Evolutionary conservation across 2,113 vertebrate genomes (phyloP).

Genomic region (Rhea pennata): DNA sequence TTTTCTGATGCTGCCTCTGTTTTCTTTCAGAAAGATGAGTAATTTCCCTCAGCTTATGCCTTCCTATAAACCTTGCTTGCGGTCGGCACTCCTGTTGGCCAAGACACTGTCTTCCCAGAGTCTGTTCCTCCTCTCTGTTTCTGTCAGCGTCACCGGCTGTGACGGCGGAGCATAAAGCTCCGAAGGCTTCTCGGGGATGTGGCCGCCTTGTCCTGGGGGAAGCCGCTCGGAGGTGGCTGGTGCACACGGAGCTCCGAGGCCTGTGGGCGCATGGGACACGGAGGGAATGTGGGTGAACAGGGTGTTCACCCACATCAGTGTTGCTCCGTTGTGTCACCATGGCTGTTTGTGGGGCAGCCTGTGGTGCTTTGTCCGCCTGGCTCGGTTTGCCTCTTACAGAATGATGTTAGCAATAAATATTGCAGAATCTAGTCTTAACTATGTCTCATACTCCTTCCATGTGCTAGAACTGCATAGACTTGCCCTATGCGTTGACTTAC

Average conservation of each 20-base stretch:
- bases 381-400: not conserved
- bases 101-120: not conserved
- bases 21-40: not conserved
- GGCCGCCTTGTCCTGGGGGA: not conserved
- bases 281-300: not conserved
- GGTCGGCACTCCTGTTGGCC: not conserved
- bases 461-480: not conserved
- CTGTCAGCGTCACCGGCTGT: not conserved
- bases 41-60: not conserved
- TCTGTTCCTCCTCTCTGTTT: fast-evolving
- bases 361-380: not conserved
- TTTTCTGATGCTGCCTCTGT: not conserved
- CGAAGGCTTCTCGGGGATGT: not conserved
- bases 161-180: fast-evolving
- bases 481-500: not conserved
- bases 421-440: not conserved
- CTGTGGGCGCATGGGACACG: too few relatives aligned
- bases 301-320: not conserved
- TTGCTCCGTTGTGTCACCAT: not conserved
- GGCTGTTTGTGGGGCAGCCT: not conserved
- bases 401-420: not conserved
- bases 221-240: not conserved
- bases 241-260: not conserved
- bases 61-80: not conserved
- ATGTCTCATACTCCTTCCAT: not conserved